Percentiles rank a stretch among this genome's conserved stretches.
phyloP scores from a whole-genome alignment of 1,140 invertebrate species.

The Drosophila ercepeae region DNA sequence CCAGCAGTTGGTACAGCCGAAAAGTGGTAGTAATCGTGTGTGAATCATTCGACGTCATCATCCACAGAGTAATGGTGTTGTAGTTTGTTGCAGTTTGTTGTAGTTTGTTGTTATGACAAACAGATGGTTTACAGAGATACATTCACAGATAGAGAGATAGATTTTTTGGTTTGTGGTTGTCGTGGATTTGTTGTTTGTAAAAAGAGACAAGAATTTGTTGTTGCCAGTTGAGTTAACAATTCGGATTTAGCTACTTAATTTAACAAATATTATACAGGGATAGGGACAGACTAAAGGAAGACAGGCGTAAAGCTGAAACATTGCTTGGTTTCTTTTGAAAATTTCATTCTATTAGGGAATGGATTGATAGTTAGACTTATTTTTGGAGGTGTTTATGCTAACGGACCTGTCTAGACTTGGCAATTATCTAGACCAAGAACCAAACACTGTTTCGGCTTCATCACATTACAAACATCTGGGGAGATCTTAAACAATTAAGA shows the following conservation, averaged over 20 bases:
- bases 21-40: slow-evolving; percentile 19
- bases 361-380: too few relatives aligned
- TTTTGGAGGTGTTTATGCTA: neutral
- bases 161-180: slow-evolving; percentile 26
- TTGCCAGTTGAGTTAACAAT: slow-evolving; percentile 69
- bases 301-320: slow-evolving; percentile 49
- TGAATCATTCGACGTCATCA: slow-evolving; percentile 81
- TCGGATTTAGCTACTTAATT: slow-evolving; percentile 40
- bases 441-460: slow-evolving; percentile 56
- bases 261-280: slow-evolving; percentile 46
- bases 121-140: slow-evolving; percentile 60
- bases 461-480: slow-evolving; percentile 39
- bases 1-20: slow-evolving; percentile 66
- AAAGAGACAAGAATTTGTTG: slow-evolving; percentile 73
- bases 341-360: too few relatives aligned
- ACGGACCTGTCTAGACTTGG: slow-evolving; percentile 14
- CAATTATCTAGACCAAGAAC: slow-evolving; percentile 18
- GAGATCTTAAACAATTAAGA: slow-evolving; percentile 34
- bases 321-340: slow-evolving; percentile 19
- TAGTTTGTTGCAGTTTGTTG: slow-evolving; percentile 49
- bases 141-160: slow-evolving; percentile 38
- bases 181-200: slow-evolving; percentile 56
- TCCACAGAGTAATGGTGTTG: slow-evolving; percentile 58
- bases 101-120: slow-evolving; percentile 65
- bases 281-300: neutral